A percentile compares a stretch with the other conserved stretches of the same genome.
phyloP scores from a whole-genome alignment of 2,797 vertebrate genomes.

The Calcarius lapponicus region DNA sequence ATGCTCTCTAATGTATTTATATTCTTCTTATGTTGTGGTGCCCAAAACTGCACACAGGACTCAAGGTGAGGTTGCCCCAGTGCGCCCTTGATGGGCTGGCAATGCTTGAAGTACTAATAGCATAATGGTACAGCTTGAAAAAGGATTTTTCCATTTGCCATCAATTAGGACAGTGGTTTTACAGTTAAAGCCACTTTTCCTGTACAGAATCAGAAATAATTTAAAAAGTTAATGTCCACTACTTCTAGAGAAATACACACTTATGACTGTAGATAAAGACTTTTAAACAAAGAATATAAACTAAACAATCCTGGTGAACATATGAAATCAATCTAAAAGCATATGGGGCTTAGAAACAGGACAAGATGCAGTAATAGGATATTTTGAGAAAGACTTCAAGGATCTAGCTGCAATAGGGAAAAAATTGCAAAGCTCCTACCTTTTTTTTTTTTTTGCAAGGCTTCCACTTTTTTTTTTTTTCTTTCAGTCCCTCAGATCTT shows the following conservation, averaged over 20 bases:
- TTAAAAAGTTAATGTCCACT: background rate
- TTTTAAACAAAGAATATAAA: slow-evolving; percentile 19
- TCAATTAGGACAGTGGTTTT: background rate
- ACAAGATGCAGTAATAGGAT: background rate
- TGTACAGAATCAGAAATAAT: background rate
- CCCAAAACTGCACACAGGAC: background rate
- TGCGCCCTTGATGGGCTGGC: too few relatives aligned
- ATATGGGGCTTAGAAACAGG: background rate
- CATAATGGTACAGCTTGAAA: background rate
- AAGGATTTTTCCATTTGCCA: background rate
- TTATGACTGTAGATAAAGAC: background rate
- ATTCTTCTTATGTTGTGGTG: background rate
- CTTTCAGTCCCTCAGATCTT: background rate
- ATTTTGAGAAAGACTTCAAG: background rate
- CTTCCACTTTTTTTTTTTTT: background rate
- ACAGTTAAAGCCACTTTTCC: background rate
- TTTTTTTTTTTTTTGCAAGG: background rate
- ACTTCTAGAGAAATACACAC: background rate
- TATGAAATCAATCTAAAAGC: background rate
- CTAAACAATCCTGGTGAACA: background rate
- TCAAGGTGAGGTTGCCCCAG: accelerated
- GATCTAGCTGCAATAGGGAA: background rate
- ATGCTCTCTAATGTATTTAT: background rate
- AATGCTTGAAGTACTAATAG: background rate
- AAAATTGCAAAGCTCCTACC: background rate